Base-by-base conservation (phyloP, 2,888 invertebrate genomes). In the Pecten maximus region DNA sequence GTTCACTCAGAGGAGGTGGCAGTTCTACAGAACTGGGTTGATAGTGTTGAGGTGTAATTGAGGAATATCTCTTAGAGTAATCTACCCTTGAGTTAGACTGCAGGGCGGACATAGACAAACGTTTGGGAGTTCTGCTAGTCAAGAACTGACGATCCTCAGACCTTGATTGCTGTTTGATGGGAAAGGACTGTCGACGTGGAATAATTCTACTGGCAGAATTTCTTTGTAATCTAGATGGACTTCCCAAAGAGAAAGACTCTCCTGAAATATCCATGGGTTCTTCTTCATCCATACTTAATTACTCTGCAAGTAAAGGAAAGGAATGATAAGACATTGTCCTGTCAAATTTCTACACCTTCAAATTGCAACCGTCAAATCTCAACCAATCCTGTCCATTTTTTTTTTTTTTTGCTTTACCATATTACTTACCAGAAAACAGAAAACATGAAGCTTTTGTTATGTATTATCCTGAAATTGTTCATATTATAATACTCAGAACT, bases 251-350 rank as follows among this genome's bases (percentile, higher is more conserved):
- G 48, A 90, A 91, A 0, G 92, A 92, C 54, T 93, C 94, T n/a
- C 93, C 92, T 28, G 94, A 94, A 40, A 94, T 89, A 89, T 94
- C 94, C 94, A 94, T 94, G 8, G 93, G 92, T 89, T 94, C 94
- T 89, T 93, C 93, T 88, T 93, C 93, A 39, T 91, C 88, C 92
- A 92, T 91, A 35, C 35, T 28, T 74, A 4, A 6, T 23, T 35
- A 60, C 74, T 15, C 74, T 74, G 35, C 28, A 74, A 44, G 28
- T 74, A 10, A 74, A 74, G 35, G 35, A 74, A 74, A 74, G 10
- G 6, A 44, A 44, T 12, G 6, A 12, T 44, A n/a, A n/a, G n/a
- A n/a, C n/a, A n/a, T n/a, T n/a, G n/a, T n/a, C n/a, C n/a, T n/a
- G n/a, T n/a, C n/a, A n/a, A n/a, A n/a, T n/a, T n/a, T n/a, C n/a